Evolutionary conservation across 2,888 invertebrate genomes (phyloP).

Genomic region (Pristionchus arcanus): DNA sequence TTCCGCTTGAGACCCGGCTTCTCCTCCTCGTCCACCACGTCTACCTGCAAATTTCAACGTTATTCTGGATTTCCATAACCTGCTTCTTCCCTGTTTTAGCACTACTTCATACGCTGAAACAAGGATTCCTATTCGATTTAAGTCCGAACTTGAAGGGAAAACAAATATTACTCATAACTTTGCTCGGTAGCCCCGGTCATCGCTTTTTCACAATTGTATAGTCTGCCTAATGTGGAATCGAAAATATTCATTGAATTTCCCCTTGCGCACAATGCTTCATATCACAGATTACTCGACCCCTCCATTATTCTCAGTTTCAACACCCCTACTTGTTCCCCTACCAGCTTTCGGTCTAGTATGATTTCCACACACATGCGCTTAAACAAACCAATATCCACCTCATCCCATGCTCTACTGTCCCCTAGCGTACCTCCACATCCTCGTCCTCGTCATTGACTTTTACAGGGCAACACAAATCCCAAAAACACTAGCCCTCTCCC

Average conservation of each 20-base stretch:
- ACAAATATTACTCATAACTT: no score
- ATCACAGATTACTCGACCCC: no score
- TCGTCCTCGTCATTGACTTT: constrained; percentile 76
- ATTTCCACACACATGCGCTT: background rate
- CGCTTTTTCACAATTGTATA: no score
- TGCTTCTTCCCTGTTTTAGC: background rate
- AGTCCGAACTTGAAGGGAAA: no score
- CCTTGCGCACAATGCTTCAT: no score
- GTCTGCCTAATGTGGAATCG: no score
- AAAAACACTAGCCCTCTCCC: no score
- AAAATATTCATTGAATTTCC: no score
- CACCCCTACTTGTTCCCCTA: background rate
- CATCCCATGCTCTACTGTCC: background rate
- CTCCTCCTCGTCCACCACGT: constrained; percentile 78
- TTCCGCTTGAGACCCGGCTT: constrained; percentile 60
- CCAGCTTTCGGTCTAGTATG: background rate
- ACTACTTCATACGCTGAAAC: background rate
- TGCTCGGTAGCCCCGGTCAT: no score
- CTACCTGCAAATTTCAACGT: constrained; percentile 64
- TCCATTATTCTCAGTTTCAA: background rate
- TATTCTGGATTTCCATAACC: background rate
- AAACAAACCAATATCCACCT: background rate
- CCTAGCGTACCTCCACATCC: constrained; percentile 66
- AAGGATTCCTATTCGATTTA: no score
- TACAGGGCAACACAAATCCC: no score